Base-by-base conservation (phyloP, 35 echinoderm and acorn worm species). In the Ophiothrix spiculata region DNA sequence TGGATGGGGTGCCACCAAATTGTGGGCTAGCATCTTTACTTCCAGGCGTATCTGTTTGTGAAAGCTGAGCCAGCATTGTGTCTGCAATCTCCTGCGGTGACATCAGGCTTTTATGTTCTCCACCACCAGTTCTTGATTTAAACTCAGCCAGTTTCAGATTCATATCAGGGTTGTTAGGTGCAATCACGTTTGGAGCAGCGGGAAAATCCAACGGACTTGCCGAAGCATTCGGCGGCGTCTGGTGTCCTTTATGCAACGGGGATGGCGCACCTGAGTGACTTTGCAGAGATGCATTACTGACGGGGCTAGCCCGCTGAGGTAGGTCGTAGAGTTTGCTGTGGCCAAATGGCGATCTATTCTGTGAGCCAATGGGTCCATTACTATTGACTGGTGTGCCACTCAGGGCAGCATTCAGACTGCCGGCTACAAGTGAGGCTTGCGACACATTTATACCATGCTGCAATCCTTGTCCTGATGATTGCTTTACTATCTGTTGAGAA, bases 31-130 rank as follows among this genome's bases (percentile, higher is more conserved):
- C 39, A 56, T 60, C 75, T 81, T 82, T 81, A 13, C 32, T 42
- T 41, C 39, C 32, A 77, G 90, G 75, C 36, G 46, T 63, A 49
- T 92, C 84, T 32, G 85, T 86, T 77, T 92, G 90, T 1, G 96
- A 89, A 31, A 97, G 91, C 80, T 93, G 89, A 11, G 92, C 92
- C 79, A 99, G 74, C 96, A 99, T 94, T 75, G 86, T 94, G 83
- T 99, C 92, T 0, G 96, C 96, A 35, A 99, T 99, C 86, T 93
- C 96, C 83, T 99, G 96, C 82, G 96, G 96, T 37, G 96, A 99
- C 83, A 99, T 89, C 33, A 94, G 85, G 83, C 79, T 91, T 42
- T 76, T 85, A 32, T 80, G 82, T 40, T 91, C 86, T 39, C 79
- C 90, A 4, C 78, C 76, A 25, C 91, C 94, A 45, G 91, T 90